phyloP scores from a whole-genome alignment of 2,888 invertebrate genomes.

The Sinotaia quadrata region DNA sequence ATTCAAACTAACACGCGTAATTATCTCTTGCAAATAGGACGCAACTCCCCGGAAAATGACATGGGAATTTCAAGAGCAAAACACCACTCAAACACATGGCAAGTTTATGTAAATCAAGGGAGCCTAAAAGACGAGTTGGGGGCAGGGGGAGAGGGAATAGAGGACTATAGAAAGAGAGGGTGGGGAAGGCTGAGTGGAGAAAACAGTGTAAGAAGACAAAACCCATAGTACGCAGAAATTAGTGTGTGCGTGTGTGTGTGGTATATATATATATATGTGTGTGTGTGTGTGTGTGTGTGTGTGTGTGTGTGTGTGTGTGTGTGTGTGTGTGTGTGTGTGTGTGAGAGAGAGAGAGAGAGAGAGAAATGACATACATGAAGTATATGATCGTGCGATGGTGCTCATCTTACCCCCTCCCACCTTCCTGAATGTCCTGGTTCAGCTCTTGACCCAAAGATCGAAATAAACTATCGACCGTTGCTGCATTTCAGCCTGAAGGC shows the following conservation, averaged over 20 bases:
- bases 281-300: constrained; percentile 3
- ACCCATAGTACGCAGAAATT: not conserved
- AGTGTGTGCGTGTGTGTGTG: not conserved
- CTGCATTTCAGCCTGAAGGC: too few relatives aligned
- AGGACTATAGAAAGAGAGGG: not conserved
- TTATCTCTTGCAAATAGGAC: constrained; percentile 22
- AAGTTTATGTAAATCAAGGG: too few relatives aligned
- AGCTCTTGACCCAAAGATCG: too few relatives aligned
- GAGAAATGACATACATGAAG: too few relatives aligned
- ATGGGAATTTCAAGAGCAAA: too few relatives aligned
- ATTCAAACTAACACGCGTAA: constrained; percentile 20
- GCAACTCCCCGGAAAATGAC: constrained; percentile 21
- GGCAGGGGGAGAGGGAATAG: not conserved
- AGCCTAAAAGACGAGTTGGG: not conserved
- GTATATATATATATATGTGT: not conserved
- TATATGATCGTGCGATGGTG: too few relatives aligned
- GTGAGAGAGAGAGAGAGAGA: not conserved
- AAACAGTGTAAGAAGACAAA: not conserved
- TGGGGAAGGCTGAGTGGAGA: not conserved
- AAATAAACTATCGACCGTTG: too few relatives aligned
- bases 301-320: not conserved
- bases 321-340: not conserved
- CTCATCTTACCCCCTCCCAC: too few relatives aligned
- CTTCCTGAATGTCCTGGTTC: too few relatives aligned
- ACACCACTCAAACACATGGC: too few relatives aligned